Percentiles rank a stretch among this genome's conserved stretches.
Conservation (phyloP, 1,140 invertebrate genomes). For the Fopius arisanus region DNA sequence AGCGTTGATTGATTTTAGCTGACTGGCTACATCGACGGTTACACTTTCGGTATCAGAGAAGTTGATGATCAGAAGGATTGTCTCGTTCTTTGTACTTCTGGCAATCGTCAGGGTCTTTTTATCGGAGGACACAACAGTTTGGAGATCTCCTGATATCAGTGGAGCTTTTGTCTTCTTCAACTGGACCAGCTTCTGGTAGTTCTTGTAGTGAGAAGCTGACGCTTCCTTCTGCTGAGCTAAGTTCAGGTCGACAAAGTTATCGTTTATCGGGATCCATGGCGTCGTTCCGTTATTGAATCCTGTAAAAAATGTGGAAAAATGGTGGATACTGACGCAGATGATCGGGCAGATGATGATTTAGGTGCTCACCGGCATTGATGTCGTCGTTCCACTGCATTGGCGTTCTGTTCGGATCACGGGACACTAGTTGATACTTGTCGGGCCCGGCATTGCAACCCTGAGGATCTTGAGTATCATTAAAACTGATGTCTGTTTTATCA, state of each 20-base stretch:
- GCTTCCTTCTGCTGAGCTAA: slow-evolving; percentile 52
- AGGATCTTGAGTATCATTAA: slow-evolving; percentile 68
- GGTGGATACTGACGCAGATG: background rate
- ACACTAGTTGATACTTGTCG: slow-evolving; percentile 62
- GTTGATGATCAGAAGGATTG: slow-evolving; percentile 66
- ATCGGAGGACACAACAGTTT: slow-evolving; percentile 49
- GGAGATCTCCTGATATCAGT: slow-evolving; percentile 57
- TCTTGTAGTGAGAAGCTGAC: slow-evolving; percentile 60
- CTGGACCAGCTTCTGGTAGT: slow-evolving; percentile 62
- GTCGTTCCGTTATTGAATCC: slow-evolving; percentile 67
- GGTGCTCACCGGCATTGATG: slow-evolving; percentile 67
- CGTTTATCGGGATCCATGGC: slow-evolving; percentile 72
- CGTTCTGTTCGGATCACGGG: slow-evolving; percentile 73
- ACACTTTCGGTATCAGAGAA: slow-evolving; percentile 49
- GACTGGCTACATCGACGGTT: slow-evolving; percentile 45
- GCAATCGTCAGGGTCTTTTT: slow-evolving; percentile 37
- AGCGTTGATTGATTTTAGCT: background rate
- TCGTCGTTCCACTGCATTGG: slow-evolving; percentile 79
- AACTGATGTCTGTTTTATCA: slow-evolving; percentile 68
- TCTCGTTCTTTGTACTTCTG: slow-evolving; percentile 44
- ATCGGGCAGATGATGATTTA: background rate
- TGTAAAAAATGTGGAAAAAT: slow-evolving; percentile 34
- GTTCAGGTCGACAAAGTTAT: slow-evolving; percentile 69
- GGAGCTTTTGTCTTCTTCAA: slow-evolving; percentile 51
- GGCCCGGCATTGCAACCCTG: slow-evolving; percentile 67